Conservation (phyloP, 2,888 invertebrate genomes). For the Oxystoma pomonae region DNA sequence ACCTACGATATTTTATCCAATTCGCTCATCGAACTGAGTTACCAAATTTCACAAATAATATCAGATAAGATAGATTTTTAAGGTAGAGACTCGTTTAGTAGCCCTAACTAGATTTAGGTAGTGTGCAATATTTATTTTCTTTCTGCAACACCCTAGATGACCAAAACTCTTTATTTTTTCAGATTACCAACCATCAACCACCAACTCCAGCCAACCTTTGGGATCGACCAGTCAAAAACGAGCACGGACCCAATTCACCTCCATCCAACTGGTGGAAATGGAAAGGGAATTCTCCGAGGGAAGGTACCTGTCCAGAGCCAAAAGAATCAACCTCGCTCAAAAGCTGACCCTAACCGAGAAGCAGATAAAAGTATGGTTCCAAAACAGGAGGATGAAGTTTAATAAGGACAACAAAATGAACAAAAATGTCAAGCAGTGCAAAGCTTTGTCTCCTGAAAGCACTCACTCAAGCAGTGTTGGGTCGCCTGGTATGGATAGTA, state of each 20-base stretch:
- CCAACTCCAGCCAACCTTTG: no score
- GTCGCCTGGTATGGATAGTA: not conserved
- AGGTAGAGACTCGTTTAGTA: no score
- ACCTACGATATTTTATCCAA: no score
- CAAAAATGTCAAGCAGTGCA: not conserved
- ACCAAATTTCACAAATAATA: no score
- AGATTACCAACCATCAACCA: not conserved
- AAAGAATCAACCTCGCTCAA: conserved; percentile 72
- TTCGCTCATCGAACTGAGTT: no score
- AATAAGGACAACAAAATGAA: conserved; percentile 59
- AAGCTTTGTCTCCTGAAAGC: not conserved
- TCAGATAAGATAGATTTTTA: no score
- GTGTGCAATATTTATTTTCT: no score
- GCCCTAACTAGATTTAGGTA: no score
- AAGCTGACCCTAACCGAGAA: conserved; percentile 67
- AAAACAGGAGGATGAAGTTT: conserved; percentile 76
- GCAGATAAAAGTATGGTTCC: conserved; percentile 88
- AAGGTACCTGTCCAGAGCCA: conserved; percentile 71
- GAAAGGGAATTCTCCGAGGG: conserved; percentile 76
- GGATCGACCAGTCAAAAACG: conserved; percentile 55
- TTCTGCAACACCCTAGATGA: no score
- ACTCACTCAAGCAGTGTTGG: not conserved
- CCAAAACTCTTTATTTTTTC: no score
- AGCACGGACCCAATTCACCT: conserved; percentile 77
- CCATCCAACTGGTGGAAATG: conserved; percentile 70